Evolutionary conservation across 2,888 invertebrate species (phyloP).

Genomic region (Aelia acuminata): DNA sequence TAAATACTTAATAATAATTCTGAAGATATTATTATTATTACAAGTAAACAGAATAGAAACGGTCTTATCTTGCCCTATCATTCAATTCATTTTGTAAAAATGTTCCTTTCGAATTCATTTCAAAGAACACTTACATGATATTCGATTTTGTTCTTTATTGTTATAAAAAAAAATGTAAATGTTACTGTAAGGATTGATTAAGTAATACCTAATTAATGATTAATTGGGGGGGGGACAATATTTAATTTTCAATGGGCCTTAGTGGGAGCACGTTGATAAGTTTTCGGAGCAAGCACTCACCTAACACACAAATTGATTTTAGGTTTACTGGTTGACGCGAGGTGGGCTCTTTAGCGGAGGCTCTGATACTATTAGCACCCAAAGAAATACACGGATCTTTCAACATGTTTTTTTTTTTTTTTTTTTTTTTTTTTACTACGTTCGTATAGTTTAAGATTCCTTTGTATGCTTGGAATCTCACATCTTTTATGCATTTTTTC

Average conservation of each 20-base stretch:
- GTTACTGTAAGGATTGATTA: too few relatives aligned
- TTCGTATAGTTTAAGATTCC: not conserved
- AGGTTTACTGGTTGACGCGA: not conserved
- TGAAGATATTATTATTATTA: too few relatives aligned
- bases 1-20: too few relatives aligned
- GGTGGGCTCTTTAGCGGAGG: not conserved
- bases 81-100: too few relatives aligned
- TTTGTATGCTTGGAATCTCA: not conserved
- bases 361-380: not conserved
- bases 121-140: too few relatives aligned
- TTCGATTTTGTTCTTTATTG: too few relatives aligned
- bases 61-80: too few relatives aligned
- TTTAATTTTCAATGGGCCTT: not conserved
- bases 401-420: not conserved
- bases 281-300: not conserved
- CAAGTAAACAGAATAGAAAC: too few relatives aligned
- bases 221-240: not conserved
- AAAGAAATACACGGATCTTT: not conserved
- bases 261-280: not conserved
- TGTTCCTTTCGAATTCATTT: too few relatives aligned
- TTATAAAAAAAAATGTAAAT: too few relatives aligned
- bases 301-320: slow-evolving; percentile 6
- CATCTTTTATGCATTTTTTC: not conserved
- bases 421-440: too few relatives aligned
- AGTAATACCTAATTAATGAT: not conserved